phyloP scores from a whole-genome alignment of 2,888 invertebrate species.

The Spicauda simplicius region DNA sequence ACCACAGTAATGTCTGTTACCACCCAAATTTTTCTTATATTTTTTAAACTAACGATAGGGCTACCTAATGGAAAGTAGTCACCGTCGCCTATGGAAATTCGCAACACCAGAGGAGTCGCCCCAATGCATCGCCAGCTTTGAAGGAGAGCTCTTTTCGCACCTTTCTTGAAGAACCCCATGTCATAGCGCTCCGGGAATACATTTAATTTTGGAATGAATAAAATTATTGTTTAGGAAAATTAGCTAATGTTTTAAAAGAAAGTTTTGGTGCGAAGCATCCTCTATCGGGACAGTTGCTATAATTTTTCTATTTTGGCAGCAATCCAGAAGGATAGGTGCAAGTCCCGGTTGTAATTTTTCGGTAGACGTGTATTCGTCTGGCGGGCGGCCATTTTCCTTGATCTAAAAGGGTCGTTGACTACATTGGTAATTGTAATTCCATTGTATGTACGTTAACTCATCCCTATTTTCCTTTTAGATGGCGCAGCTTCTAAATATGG shows the following conservation, averaged over 20 bases:
- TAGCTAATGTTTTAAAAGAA: neutral
- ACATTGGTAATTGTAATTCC: slow-evolving; percentile 36
- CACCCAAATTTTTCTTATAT: too few species aligned
- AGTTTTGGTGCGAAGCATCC: neutral
- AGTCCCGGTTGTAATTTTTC: slow-evolving; percentile 60
- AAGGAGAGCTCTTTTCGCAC: too few species aligned
- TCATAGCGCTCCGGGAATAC: too few species aligned
- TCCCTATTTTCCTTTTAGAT: slow-evolving; percentile 29
- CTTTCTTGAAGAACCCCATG: too few species aligned
- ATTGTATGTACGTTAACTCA: slow-evolving; percentile 14
- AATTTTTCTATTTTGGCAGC: slow-evolving; percentile 56
- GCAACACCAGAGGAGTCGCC: too few species aligned
- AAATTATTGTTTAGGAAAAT: too few species aligned
- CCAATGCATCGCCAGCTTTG: too few species aligned
- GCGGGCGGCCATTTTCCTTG: slow-evolving; percentile 62
- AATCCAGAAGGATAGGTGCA: slow-evolving; percentile 60
- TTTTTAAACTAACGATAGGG: too few species aligned
- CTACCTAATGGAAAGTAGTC: too few species aligned
- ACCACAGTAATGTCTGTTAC: too few species aligned
- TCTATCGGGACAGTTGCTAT: slow-evolving; percentile 14
- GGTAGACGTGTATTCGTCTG: slow-evolving; percentile 59
- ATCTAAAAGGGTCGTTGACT: slow-evolving; percentile 61
- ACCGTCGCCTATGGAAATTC: too few species aligned
- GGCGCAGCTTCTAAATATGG: slow-evolving; percentile 32
- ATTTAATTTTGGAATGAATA: too few species aligned